Evolutionary conservation across 2,888 invertebrate species (phyloP), one percentile per base, ranked within the genome.

Genomic region (Elegia similella): DNA sequence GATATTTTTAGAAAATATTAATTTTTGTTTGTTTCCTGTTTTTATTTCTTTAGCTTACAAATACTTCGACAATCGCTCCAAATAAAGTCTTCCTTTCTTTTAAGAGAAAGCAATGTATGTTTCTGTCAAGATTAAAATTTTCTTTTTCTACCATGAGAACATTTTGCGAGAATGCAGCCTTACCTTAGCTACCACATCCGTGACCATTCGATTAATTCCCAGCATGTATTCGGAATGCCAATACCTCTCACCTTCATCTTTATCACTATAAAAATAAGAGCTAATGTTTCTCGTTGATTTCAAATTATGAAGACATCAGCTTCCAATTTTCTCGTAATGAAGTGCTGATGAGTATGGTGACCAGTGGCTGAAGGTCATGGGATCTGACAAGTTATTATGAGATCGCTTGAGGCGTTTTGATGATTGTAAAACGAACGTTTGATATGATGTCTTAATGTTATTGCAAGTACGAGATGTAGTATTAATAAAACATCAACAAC

Each of bases 271-370:
- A n/a, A 3, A 17, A 16, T 50, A 34, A 38, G 34, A 10, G 16
- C 34, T 8, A 50, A 12, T 29, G 46, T 12, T n/a, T 23, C 29
- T 43, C 6, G 7, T 17, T 50, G 34, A 50, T 48, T 32, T 32
- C 12, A 50, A 50, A 34, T 50, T 50, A 34, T 50, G 50, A 34
- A 50, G 34, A 50, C n/a, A 34, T 50, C 23, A 5, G 2, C 46
- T 12, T 30, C 50, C 38, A 50, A 50, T 50, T 32, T 38, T 50
- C 34, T 50, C 34, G 10, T 50, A 50, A 50, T 50, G 50, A 50
- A 32, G 48, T 15, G 15, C 48, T 32, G 34, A 50, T 50, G 38
- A 38, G 38, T 38, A n/a, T n/a, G 50, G 16, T 50, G 50, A n/a
- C 16, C 48, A 34, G 34, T 50, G 38, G 34, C 50, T 10, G 13